Evolutionary conservation across 2,797 vertebrate genomes (phyloP), one percentile per base, ranked within the genome.

Genomic region (Chelidonichthys spinosus): DNA sequence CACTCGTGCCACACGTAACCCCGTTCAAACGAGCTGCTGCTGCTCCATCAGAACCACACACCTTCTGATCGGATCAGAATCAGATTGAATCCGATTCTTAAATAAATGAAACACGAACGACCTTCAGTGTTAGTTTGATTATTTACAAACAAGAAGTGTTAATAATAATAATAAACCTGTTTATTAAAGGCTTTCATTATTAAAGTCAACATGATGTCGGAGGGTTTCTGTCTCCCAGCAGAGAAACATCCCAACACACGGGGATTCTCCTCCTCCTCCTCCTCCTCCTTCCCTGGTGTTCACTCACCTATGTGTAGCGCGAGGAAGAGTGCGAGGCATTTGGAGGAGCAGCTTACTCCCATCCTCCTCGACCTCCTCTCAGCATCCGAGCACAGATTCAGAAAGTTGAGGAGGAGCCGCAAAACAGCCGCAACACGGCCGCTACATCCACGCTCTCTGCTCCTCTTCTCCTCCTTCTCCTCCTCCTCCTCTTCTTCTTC

Each of bases 271-370:
- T 42, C 40, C 9, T 11, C 40, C 6, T 46, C 25, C 25, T 25
- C 25, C 25, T 25, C 25, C 25, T 25, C 25, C 25, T 46, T 7
- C 2, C 4, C 4, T 14, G 13, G 4, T 13, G 35, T 8, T 8
- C 11, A 62, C 89, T 91, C 78, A 91, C 90, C 86, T 53, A 86
- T 60, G 58, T 90, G 90, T 1, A 91, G 95, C 90, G 95, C 97
- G 46, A 97, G 95, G 89, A 96, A 92, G 92, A 98, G 94, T 87
- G 95, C 95, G 93, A 97, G 94, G 67, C 95, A 97, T 96, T 90
- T 97, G 95, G 95, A 96, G 95, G 94, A 96, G 94, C 96, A 95
- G 95, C 95, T 95, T 94, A 96, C 96, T 98, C 97, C 97, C 97
- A 97, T 98, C 95, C 94, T 97, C 37, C 10, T 11, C 96, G 94